Evolutionary conservation across 1,140 invertebrate species (phyloP).

Genomic region (Brachystomella parvula): DNA sequence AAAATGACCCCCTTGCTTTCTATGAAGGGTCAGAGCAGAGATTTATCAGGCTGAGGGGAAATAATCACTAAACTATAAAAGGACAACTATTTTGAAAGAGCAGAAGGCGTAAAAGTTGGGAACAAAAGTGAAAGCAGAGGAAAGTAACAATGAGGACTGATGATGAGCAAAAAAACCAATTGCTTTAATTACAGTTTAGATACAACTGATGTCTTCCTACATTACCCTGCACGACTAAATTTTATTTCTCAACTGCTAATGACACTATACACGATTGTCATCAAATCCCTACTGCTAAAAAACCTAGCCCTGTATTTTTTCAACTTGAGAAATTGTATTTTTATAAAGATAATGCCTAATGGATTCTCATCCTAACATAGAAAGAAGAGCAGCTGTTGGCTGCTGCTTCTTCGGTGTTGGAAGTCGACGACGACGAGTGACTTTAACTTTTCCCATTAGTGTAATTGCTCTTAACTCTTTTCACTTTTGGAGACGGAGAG

Average conservation of each 20-base stretch:
- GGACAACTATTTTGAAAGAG: slow-evolving; percentile 7
- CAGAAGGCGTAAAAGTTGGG: neutral
- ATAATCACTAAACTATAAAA: slow-evolving; percentile 2
- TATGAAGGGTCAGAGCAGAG: neutral
- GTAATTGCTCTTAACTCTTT: slow-evolving; percentile 28
- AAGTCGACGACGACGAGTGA: too few relatives aligned
- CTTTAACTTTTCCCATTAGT: slow-evolving; percentile 33
- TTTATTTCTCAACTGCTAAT: too few relatives aligned
- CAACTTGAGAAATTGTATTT: too few relatives aligned
- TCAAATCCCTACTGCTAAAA: too few relatives aligned
- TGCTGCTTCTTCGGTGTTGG: too few relatives aligned
- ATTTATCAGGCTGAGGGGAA: neutral
- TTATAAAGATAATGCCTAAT: too few relatives aligned
- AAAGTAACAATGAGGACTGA: slow-evolving; percentile 1
- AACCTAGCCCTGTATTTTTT: too few relatives aligned
- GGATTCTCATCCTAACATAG: neutral
- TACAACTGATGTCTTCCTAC: too few relatives aligned
- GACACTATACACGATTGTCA: too few relatives aligned
- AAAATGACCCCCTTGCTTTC: slow-evolving; percentile 24
- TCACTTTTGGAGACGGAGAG: neutral
- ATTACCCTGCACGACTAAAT: too few relatives aligned
- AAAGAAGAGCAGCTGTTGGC: neutral
- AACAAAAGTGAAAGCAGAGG: neutral
- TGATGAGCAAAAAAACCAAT: slow-evolving; percentile 34
- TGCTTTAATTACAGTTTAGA: slow-evolving; percentile 34